These are phyloP conservation scores for Ctenodactylus gundi DNA, from an alignment of 2,113 vertebrate genomes.

Conservation along the genomic window DNA sequence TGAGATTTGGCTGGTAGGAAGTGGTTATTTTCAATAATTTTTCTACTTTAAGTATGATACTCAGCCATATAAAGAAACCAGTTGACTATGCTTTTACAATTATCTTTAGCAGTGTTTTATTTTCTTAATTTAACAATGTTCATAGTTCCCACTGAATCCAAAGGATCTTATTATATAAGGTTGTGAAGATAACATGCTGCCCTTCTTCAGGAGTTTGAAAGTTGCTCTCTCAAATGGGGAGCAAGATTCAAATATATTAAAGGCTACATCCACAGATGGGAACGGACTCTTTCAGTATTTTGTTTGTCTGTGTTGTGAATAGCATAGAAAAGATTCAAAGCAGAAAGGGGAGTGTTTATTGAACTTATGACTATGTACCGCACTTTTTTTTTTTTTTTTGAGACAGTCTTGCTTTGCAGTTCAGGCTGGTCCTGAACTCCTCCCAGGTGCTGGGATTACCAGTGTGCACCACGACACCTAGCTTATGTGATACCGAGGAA, in stretches of 20 bases:
- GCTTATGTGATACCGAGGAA: too few relatives aligned
- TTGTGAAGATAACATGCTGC: background rate
- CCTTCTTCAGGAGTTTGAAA: background rate
- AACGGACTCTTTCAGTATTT: background rate
- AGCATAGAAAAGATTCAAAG: background rate
- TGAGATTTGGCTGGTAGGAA: background rate
- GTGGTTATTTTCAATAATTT: background rate
- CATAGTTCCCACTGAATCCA: background rate
- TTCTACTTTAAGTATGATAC: background rate
- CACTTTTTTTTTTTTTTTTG: too few relatives aligned
- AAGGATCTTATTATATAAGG: background rate
- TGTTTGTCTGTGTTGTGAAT: background rate
- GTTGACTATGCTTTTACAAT: background rate
- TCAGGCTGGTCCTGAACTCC: too few relatives aligned
- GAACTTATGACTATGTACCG: background rate
- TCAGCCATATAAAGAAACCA: too few relatives aligned
- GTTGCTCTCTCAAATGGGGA: background rate
- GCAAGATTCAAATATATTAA: background rate
- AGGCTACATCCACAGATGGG: background rate
- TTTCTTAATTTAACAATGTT: constrained; percentile 39
- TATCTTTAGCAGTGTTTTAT: background rate
- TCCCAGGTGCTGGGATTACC: too few relatives aligned
- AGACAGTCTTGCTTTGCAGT: too few relatives aligned
- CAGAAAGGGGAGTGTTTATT: background rate
- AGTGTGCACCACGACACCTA: too few relatives aligned